These are phyloP conservation scores for Epinotia demarniana DNA, from an alignment of 2,888 invertebrate species.

Conservation along the genomic window DNA sequence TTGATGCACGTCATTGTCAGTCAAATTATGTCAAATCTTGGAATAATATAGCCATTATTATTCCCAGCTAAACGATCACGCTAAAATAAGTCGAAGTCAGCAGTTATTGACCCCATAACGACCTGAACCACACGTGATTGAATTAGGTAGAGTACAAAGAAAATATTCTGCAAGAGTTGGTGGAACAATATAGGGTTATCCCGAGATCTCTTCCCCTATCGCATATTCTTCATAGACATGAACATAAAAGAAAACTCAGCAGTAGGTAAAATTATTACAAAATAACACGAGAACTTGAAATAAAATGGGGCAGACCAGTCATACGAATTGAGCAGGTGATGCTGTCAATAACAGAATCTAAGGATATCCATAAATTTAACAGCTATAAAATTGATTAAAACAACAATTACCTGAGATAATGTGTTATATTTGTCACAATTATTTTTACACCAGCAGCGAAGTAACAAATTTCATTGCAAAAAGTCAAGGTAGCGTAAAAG, in stretches of 20 bases:
- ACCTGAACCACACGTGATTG: constrained; percentile 80
- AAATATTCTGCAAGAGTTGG: constrained; percentile 38
- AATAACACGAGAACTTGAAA: constrained; percentile 72
- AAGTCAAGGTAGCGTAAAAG: constrained; percentile 58
- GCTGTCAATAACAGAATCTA: constrained; percentile 25
- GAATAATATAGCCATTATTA: constrained; percentile 29
- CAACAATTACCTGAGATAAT: constrained; percentile 75
- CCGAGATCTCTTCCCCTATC: constrained; percentile 4
- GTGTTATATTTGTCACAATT: constrained; percentile 81
- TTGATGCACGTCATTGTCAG: constrained; percentile 15
- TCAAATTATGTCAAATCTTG: constrained; percentile 23
- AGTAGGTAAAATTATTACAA: constrained; percentile 49
- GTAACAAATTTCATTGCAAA: constrained; percentile 82
- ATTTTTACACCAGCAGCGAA: constrained; percentile 83
- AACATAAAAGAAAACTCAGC: constrained; percentile 44
- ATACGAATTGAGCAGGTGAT: constrained; percentile 54
- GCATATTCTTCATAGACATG: constrained; percentile 15
- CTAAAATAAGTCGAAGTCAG: constrained; percentile 64
- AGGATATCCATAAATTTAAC: constrained; percentile 26
- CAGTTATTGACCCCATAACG: constrained; percentile 83
- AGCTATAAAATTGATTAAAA: constrained; percentile 56
- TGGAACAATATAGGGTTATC: constrained; percentile 42
- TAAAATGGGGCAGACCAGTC: constrained; percentile 70
- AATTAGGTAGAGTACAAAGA: constrained; percentile 63
- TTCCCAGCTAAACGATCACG: constrained; percentile 48